These are phyloP conservation scores for Epistrophella euchroma DNA, from an alignment of 2,888 invertebrate species.

Conservation along the genomic window DNA sequence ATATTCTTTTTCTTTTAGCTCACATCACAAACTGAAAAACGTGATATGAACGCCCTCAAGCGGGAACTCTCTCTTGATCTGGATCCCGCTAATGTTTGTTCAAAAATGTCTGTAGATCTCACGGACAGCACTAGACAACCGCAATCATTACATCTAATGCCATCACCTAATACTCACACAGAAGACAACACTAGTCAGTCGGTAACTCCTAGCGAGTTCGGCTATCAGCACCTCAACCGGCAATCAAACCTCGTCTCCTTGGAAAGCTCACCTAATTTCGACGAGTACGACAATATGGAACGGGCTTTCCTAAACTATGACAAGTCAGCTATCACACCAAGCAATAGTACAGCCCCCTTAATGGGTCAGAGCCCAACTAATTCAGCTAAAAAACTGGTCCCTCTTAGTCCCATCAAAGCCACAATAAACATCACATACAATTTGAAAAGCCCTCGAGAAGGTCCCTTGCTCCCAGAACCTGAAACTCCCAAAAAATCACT, in stretches of 20 bases:
- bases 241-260: slow-evolving; percentile 83
- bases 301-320: slow-evolving; percentile 77
- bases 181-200: slow-evolving; percentile 84
- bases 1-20: slow-evolving; percentile 71
- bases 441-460: slow-evolving; percentile 85
- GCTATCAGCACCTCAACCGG: slow-evolving; percentile 83
- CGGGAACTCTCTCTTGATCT: slow-evolving; percentile 83
- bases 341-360: slow-evolving; percentile 79
- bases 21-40: slow-evolving; percentile 79
- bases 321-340: slow-evolving; percentile 79
- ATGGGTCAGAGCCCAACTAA: slow-evolving; percentile 70
- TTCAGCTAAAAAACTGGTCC: slow-evolving; percentile 73
- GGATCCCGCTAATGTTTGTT: slow-evolving; percentile 77
- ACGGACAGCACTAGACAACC: slow-evolving; percentile 78
- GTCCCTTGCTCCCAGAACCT: slow-evolving; percentile 78
- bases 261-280: slow-evolving; percentile 82
- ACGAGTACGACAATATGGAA: slow-evolving; percentile 81
- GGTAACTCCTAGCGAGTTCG: slow-evolving; percentile 84
- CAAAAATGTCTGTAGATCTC: slow-evolving; percentile 78
- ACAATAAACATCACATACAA: slow-evolving; percentile 90
- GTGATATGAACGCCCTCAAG: slow-evolving; percentile 83
- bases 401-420: slow-evolving; percentile 87
- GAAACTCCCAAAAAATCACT: slow-evolving; percentile 80
- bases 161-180: slow-evolving; percentile 82
- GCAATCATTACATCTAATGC: slow-evolving; percentile 76